Evolutionary conservation across 1,140 invertebrate species (phyloP).

Genomic region (Laupala kohalensis): DNA sequence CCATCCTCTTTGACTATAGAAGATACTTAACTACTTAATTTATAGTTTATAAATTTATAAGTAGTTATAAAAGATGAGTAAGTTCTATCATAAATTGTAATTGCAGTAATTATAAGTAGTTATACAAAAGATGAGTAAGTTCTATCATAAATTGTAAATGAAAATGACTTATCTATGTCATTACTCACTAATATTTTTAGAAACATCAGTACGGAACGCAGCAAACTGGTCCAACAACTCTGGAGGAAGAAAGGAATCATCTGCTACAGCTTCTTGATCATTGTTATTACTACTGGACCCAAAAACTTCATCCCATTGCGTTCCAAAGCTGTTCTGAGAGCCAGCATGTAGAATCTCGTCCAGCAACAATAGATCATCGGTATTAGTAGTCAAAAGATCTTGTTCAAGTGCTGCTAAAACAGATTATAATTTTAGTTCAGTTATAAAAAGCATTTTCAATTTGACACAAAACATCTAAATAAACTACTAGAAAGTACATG

Average conservation of each 20-base stretch:
- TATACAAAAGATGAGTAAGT: no score
- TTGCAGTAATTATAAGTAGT: no score
- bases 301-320: slow-evolving; percentile 24
- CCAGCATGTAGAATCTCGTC: slow-evolving; percentile 26
- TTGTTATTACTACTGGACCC: slow-evolving; percentile 10
- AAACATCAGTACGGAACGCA: neutral
- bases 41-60: no score
- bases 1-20: no score
- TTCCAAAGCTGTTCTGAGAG: slow-evolving; percentile 18
- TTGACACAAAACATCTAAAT: no score
- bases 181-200: neutral
- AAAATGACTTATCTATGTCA: no score
- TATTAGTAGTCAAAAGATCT: slow-evolving; percentile 23
- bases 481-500: no score
- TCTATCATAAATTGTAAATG: no score
- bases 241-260: slow-evolving; percentile 8
- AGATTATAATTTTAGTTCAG: neutral
- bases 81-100: no score
- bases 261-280: neutral
- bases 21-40: no score
- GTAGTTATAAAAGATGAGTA: no score
- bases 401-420: neutral
- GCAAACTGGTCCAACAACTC: slow-evolving; percentile 9
- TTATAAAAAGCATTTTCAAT: no score
- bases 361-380: slow-evolving; percentile 27